Evolutionary conservation across 2,888 invertebrate species (phyloP), one percentile per base, ranked within the genome.

Genomic region (Agrotis puta): DNA sequence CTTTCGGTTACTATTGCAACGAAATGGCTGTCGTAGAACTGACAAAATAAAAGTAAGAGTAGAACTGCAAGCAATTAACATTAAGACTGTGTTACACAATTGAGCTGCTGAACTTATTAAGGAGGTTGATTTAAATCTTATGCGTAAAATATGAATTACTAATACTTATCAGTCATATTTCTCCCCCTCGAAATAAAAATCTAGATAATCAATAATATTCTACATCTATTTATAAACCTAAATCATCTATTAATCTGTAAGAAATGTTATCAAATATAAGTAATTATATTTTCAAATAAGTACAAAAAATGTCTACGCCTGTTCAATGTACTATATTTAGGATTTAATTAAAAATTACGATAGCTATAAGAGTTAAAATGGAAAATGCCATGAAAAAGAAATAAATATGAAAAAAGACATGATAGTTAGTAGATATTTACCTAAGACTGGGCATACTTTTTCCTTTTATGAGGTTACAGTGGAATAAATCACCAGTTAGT

Each of bases 391-490:
- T 74, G 77, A 80, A 27, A 82, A 84, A 79, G 53, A 57, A 81
- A 79, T 3, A 62, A 33, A n/a, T 22, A 74, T 70, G 64, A 56
- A 57, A 54, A 51, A 64, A 43, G 45, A 33, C 53, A 22, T 39
- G 20, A 62, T 50, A 47, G 57, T 62, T 59, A 9, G 68, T 58
- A 56, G n/a, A 63, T 65, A 87, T 96, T 95, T 95, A 99, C 99
- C 98, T 98, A 77, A 99, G 96, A 90, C 99, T 99, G 4, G 99
- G 99, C 99, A 99, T 99, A 96, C 99, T 99, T 95, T 99, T 99
- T 76, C 99, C 99, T 96, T 99, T 98, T 76, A 98, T 98, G 64
- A 99, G 96, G 93, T 98, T 98, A 85, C 94, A 94, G 54, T 94
- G 94, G 79, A 97, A 95, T 63, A 95, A 89, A 84, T 97, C 96